A percentile compares a stretch with the other conserved stretches of the same genome.
phyloP scores from a whole-genome alignment of 2,797 vertebrate species.

The Micromesistius poutassou region DNA sequence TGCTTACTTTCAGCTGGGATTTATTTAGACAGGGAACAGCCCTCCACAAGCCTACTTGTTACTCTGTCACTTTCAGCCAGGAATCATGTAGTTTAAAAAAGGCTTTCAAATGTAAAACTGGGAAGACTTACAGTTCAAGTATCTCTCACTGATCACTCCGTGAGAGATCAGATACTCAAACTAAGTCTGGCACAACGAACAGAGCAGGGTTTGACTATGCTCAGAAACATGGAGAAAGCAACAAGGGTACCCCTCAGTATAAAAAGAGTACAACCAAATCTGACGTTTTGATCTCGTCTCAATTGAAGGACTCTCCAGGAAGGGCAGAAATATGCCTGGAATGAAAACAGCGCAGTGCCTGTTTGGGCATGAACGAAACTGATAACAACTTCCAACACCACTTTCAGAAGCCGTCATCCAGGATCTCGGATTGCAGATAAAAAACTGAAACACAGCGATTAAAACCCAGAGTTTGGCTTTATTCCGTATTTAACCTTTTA shows the following conservation, averaged over 20 bases:
- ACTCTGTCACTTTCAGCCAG: neutral
- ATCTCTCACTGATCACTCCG: neutral
- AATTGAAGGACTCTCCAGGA: conserved; percentile 35
- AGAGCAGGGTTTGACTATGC: neutral
- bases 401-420: conserved; percentile 48
- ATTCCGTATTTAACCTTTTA: neutral
- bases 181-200: neutral
- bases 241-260: neutral
- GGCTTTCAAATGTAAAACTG: neutral
- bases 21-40: conserved; percentile 16
- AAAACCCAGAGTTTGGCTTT: neutral
- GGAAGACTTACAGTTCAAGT: neutral
- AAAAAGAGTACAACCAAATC: neutral
- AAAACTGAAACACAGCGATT: conserved; percentile 37
- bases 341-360: conserved; percentile 61
- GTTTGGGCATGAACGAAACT: conserved; percentile 57
- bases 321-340: conserved; percentile 50
- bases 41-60: conserved; percentile 16
- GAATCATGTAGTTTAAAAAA: neutral
- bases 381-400: conserved; percentile 53
- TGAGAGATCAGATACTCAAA: too few relatives aligned
- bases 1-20: neutral
- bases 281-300: conserved; percentile 19
- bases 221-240: neutral
- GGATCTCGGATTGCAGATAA: conserved; percentile 25